Evolutionary conservation across 1,140 invertebrate genomes (phyloP), one percentile per base, ranked within the genome.

Genomic region (Heterodera carotae): DNA sequence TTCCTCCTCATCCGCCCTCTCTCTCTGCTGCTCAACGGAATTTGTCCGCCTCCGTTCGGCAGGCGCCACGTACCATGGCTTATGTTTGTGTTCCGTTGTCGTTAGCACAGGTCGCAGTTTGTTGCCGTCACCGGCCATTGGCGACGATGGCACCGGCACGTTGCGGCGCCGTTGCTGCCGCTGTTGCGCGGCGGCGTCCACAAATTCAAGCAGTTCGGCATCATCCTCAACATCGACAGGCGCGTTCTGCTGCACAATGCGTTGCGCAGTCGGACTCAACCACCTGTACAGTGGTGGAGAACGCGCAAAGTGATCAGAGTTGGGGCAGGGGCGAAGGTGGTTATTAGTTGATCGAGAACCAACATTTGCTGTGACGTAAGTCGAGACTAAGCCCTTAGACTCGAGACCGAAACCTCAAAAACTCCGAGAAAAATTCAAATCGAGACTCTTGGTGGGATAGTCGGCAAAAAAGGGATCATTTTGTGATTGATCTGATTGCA

Each of bases 261-360:
- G 60, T 27, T 48, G 74, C 25, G 76, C 76, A 25, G 60, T 48
- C 22, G 69, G 76, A n/a, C 36, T 33, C 76, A 75, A 27, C 69
- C 76, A 75, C 15, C 74, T 75, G 33, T n/a, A n/a, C n/a, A n/a
- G n/a, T n/a, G n/a, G n/a, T n/a, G n/a, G n/a, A n/a, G n/a, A n/a
- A n/a, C 70, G 75, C 10, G 15, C 60, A 22, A 18, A 4, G 39
- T 43, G 39, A 43, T 43, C n/a, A n/a, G n/a, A n/a, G n/a, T n/a
- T n/a, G n/a, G n/a, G n/a, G n/a, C n/a, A n/a, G n/a, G n/a, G n/a
- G n/a, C n/a, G n/a, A n/a, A n/a, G n/a, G n/a, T n/a, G n/a, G n/a
- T n/a, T n/a, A n/a, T n/a, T n/a, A n/a, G n/a, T n/a, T n/a, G n/a
- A n/a, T n/a, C n/a, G n/a, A n/a, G n/a, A n/a, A n/a, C n/a, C n/a